A percentile compares a stretch with the other conserved stretches of the same genome.
Conservation (phyloP, 1,140 invertebrate genomes). For the Goniozus legneri region DNA sequence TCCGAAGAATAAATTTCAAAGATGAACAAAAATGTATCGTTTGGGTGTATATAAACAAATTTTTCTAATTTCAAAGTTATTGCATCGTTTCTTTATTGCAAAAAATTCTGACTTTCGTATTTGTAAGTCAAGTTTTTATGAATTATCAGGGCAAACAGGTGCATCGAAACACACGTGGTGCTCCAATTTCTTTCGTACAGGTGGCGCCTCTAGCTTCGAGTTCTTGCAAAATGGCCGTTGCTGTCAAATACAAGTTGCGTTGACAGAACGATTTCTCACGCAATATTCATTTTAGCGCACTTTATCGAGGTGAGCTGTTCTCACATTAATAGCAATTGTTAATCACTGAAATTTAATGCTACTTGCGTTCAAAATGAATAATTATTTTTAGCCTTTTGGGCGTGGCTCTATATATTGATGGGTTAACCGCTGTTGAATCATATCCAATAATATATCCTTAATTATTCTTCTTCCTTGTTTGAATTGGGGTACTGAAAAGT, state of each 20-base stretch:
- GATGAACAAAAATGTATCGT: too few relatives aligned
- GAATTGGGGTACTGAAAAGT: not conserved
- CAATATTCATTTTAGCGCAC: slow-evolving; percentile 2
- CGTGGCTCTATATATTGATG: slow-evolving; percentile 16
- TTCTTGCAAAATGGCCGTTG: slow-evolving; percentile 20
- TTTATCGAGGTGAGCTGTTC: slow-evolving; percentile 5
- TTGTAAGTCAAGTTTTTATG: not conserved
- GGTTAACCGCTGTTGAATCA: slow-evolving; percentile 2
- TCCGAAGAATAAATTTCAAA: too few relatives aligned
- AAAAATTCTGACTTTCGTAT: not conserved
- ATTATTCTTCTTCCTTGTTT: not conserved
- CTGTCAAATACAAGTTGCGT: slow-evolving; percentile 36
- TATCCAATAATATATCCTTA: not conserved
- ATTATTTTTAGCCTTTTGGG: slow-evolving; percentile 10
- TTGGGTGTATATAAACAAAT: not conserved
- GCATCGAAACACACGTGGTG: too few relatives aligned
- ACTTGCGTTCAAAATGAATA: not conserved
- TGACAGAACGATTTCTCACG: slow-evolving; percentile 9
- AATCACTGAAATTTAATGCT: not conserved
- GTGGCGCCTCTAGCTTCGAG: slow-evolving; percentile 7
- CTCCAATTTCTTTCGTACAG: too few relatives aligned
- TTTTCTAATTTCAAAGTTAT: not conserved
- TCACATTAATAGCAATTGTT: not conserved
- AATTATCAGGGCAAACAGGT: not conserved
- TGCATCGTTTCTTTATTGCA: too few relatives aligned